Evolutionary conservation across 2,888 invertebrate species (phyloP).

Genomic region (Epirrhoe tristata): DNA sequence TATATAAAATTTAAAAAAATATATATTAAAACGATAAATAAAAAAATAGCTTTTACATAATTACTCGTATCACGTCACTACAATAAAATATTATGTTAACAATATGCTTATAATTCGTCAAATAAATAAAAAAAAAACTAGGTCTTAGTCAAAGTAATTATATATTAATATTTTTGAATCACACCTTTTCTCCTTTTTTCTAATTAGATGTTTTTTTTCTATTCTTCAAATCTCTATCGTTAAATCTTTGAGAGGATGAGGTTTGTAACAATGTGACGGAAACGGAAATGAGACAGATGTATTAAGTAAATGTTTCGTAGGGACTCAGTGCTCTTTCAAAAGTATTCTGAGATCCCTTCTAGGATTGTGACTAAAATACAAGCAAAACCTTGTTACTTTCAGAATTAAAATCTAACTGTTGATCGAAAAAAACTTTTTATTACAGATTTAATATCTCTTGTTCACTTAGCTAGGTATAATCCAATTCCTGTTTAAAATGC

Average conservation of each 20-base stretch:
- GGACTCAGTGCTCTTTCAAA: slow-evolving; percentile 9
- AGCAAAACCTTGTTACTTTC: not conserved
- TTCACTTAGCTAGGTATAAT: not conserved
- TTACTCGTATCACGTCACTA: too few relatives aligned
- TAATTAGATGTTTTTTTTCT: slow-evolving; percentile 15
- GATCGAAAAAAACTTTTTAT: too few relatives aligned
- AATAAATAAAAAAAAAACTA: too few relatives aligned
- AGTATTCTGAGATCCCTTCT: not conserved
- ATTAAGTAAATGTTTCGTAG: slow-evolving; percentile 12
- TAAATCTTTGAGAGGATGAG: slow-evolving; percentile 7
- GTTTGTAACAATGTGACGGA: slow-evolving; percentile 29
- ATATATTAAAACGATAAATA: too few relatives aligned
- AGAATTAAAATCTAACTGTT: too few relatives aligned
- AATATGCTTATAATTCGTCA: too few relatives aligned
- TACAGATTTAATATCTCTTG: too few relatives aligned
- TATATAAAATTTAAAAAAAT: too few relatives aligned
- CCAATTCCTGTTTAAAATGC: not conserved
- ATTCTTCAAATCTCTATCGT: slow-evolving; percentile 8
- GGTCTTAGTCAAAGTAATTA: too few relatives aligned
- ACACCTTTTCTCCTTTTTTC: not conserved
- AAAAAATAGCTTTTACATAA: too few relatives aligned
- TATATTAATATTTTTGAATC: not conserved
- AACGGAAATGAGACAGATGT: slow-evolving; percentile 34
- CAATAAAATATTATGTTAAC: too few relatives aligned
- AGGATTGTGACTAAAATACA: not conserved